A percentile compares a stretch with the other conserved stretches of the same genome.
These are phyloP conservation scores for Leucopsar rothschildi DNA, from an alignment of 2,113 vertebrate species.

Conservation along the genomic window DNA sequence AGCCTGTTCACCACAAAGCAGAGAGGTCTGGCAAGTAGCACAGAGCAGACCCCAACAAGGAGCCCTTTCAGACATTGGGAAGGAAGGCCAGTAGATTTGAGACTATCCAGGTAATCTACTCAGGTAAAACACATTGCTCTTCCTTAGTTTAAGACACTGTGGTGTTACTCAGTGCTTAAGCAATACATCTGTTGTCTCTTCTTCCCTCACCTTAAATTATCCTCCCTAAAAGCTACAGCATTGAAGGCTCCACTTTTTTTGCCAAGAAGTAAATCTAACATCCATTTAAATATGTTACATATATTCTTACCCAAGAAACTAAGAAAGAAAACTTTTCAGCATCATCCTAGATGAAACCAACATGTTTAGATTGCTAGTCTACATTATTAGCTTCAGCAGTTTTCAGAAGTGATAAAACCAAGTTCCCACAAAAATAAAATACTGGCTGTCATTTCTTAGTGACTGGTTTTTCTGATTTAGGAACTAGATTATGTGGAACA, in stretches of 20 bases:
- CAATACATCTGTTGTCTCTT: background rate
- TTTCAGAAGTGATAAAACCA: background rate
- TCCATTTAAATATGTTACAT: background rate
- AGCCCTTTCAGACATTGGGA: background rate
- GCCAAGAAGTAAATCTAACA: background rate
- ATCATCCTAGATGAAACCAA: background rate
- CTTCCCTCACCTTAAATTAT: background rate
- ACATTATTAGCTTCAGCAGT: background rate
- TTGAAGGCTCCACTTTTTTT: background rate
- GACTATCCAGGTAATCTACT: background rate
- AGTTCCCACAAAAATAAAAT: conserved; percentile 2
- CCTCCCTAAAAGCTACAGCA: background rate
- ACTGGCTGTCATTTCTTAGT: background rate
- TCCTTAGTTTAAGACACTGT: background rate
- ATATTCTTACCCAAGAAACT: background rate
- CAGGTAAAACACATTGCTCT: background rate
- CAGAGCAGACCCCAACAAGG: background rate
- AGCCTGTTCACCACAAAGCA: background rate
- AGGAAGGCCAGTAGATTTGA: background rate
- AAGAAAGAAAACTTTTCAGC: background rate
- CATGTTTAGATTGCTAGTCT: background rate
- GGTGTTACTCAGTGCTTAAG: background rate
- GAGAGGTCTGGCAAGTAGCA: background rate
- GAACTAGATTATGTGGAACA: conserved; percentile 1
- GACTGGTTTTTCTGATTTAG: background rate